Evolutionary conservation across 1,140 invertebrate species (phyloP), one percentile per base, ranked within the genome.

Genomic region (Procambarus clarkii): DNA sequence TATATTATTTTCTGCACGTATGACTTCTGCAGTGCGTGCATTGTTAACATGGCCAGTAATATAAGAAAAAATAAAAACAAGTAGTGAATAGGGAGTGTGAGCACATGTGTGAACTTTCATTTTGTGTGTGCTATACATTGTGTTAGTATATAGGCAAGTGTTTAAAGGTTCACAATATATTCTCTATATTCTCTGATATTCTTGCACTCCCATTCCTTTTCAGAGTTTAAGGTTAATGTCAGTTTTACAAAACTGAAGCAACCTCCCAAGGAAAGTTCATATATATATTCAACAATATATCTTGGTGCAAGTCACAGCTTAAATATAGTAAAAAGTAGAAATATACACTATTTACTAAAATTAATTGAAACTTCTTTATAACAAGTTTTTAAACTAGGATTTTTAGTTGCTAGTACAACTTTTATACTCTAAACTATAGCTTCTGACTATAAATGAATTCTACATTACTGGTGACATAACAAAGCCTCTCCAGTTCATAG

Each of bases 301-400:
- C 60, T 81, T 81, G 79, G 79, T 58, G n/a, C 54, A 81, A 58
- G 54, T 54, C 11, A 81, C 58, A n/a, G 48, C 50, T 54, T 54
- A 81, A 11, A 81, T 45, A 81, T 81, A 81, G 58, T 81, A 54
- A 54, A 54, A 81, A 54, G 48, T 48, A 81, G 13, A 81, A 81
- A 81, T 81, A 81, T 81, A 58, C 54, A 81, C 79, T 81, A 81
- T 58, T 81, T 81, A 34, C 79, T 81, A 81, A 54, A 80, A 81
- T 24, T 54, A 81, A 58, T 54, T 50, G 45, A 81, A 81, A 81
- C 44, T n/a, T 54, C 13, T 8, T 54, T 13, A 74, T 74, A 74
- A 74, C 69, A 54, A 54, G 54, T 58, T 54, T 5, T 81, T 81
- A 24, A 50, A 34, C 45, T 81, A 81, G 58, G 79, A 81, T 48